These are phyloP conservation scores for Smutsia gigantea DNA, from an alignment of 2,797 vertebrate species.

Conservation along the genomic window DNA sequence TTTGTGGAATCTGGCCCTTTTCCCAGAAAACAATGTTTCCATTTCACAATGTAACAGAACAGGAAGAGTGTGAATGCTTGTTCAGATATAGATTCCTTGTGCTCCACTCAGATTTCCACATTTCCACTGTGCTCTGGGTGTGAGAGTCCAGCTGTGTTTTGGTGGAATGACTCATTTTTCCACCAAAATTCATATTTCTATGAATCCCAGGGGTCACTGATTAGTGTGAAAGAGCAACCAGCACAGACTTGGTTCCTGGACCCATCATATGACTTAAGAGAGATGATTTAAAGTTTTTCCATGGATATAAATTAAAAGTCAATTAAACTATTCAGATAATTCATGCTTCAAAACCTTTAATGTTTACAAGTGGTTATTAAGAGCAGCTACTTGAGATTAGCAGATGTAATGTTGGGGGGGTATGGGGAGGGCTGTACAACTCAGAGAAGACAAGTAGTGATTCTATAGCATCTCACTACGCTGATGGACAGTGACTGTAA, in stretches of 20 bases:
- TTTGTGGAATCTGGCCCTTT: conserved; percentile 9
- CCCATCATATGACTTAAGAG: background rate
- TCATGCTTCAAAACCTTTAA: background rate
- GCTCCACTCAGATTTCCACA: conserved; percentile 1
- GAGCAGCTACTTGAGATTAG: background rate
- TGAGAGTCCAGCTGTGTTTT: conserved; percentile 39
- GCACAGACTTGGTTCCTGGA: background rate
- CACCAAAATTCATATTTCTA: conserved; percentile 45
- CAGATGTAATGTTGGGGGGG: no score
- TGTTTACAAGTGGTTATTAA: conserved; percentile 45
- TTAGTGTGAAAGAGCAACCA: conserved; percentile 3
- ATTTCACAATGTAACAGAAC: conserved; percentile 31
- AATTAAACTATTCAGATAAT: conserved; percentile 30
- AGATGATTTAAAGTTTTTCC: conserved; percentile 17
- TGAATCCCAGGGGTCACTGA: conserved; percentile 27
- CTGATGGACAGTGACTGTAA: no score
- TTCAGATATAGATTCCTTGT: background rate
- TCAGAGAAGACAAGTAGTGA: no score
- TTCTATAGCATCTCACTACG: no score
- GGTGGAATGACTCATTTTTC: conserved; percentile 64
- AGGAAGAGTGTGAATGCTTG: conserved; percentile 63
- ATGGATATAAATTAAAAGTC: conserved; percentile 20
- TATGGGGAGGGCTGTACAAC: no score
- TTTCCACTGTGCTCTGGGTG: conserved; percentile 22
- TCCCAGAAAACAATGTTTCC: conserved; percentile 63